Evolutionary conservation across 2,113 vertebrate species (phyloP).

Genomic region (Zosterops hypoxanthus): DNA sequence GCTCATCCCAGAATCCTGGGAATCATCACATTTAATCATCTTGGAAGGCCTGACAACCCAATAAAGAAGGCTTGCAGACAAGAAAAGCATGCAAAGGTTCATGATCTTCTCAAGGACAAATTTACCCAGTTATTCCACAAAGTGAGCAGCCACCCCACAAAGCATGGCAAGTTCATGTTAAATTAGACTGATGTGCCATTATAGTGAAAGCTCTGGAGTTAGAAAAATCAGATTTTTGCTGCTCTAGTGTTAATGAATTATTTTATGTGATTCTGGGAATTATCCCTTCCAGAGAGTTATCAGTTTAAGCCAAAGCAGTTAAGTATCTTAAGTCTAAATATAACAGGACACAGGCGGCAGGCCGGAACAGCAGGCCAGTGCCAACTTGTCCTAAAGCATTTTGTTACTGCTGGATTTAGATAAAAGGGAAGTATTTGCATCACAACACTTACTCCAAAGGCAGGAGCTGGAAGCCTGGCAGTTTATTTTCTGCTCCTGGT

Average conservation of each 20-base stretch:
- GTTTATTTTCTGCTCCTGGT: neutral
- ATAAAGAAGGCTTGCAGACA: constrained; percentile 28
- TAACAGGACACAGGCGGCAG: neutral
- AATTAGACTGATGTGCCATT: neutral
- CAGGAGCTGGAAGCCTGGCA: neutral
- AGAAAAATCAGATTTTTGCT: neutral
- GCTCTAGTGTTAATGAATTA: neutral
- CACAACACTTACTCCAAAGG: neutral
- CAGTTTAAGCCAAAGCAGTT: constrained; percentile 41
- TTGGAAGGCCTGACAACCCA: neutral
- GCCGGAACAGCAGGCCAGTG: neutral
- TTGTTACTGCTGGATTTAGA: neutral
- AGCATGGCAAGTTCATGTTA: neutral
- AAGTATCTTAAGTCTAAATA: constrained; percentile 57
- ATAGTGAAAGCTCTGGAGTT: neutral
- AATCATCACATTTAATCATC: neutral
- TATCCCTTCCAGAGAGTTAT: neutral
- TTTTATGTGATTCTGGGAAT: neutral
- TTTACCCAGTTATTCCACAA: neutral
- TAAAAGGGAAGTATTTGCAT: neutral
- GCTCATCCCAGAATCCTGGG: neutral
- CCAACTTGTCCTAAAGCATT: neutral
- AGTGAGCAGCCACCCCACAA: neutral
- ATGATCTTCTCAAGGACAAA: neutral
- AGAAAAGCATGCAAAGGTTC: constrained; percentile 22